Evolutionary conservation across 2,797 vertebrate species (phyloP).

Genomic region (Fistularia tabacaria): DNA sequence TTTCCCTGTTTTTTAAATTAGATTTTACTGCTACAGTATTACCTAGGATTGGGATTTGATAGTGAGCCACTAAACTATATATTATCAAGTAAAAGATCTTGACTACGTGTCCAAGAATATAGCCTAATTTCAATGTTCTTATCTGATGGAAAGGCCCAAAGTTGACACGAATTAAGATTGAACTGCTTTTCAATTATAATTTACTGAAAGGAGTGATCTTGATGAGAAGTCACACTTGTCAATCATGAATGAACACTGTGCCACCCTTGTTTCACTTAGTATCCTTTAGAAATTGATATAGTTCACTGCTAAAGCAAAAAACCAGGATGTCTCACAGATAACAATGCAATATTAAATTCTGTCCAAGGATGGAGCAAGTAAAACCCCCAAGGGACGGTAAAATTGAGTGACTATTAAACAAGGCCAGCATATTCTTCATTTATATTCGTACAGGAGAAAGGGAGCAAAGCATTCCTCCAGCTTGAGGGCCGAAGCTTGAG

Average conservation of each 20-base stretch:
- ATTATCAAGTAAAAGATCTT: too few species aligned
- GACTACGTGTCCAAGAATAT: neutral
- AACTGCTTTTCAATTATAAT: constrained; percentile 10
- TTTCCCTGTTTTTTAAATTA: too few species aligned
- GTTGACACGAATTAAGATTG: constrained; percentile 5
- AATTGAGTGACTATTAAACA: constrained; percentile 38
- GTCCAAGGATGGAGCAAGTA: constrained; percentile 6
- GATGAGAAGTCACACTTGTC: neutral
- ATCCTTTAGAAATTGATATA: too few species aligned
- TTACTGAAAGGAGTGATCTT: neutral
- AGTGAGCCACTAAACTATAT: too few species aligned
- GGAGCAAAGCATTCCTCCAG: constrained; percentile 56
- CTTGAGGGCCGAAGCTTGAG: too few species aligned
- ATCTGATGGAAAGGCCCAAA: constrained; percentile 2
- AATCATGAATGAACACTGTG: too few species aligned
- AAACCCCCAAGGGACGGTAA: constrained; percentile 32
- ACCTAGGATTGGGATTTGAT: too few species aligned
- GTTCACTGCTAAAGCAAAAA: too few species aligned
- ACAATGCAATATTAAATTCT: constrained; percentile 26
- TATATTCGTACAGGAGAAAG: constrained; percentile 43
- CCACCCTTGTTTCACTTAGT: too few species aligned
- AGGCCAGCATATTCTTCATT: constrained; percentile 43
- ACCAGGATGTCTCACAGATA: constrained; percentile 11
- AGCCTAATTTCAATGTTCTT: constrained; percentile 1
- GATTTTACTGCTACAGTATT: too few species aligned